Evolutionary conservation across 2,113 vertebrate genomes (phyloP), one percentile per base, ranked within the genome.

Genomic region (Crocuta crocuta): DNA sequence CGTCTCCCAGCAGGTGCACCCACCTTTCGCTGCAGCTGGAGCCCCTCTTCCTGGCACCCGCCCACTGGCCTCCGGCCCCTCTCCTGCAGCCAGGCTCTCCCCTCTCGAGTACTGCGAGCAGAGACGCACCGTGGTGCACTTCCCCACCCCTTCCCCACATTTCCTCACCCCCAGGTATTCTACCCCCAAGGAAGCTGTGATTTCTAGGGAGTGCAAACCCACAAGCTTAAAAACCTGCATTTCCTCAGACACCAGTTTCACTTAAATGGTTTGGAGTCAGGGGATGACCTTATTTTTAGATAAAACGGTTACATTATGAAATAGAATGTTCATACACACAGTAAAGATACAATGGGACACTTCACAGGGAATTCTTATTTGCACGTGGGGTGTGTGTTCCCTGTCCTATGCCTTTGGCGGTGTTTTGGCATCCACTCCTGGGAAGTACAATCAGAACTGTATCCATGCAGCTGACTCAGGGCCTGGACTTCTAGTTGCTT

Each of bases 251-350:
- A 73, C 83, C n/a, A n/a, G 43, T 83, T 86, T 86, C 74, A 92
- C 68, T 94, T 89, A 83, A 68, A 63, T 74, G 48, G 17, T 81
- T 96, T 94, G 43, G 86, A 96, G 58, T 79, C 53, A 24, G 63
- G 58, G 35, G 17, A 35, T 90, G 48, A 39, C 33, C 1, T 85
- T 96, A 50, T 86, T 96, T 96, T 94, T 65, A 26, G 73, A 92
- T 83, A 70, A 74, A 86, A 80, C 53, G 63, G 26, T 58, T 96
- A 28, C 4, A 31, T 68, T 84, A 78, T 68, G 85, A 74, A 96
- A 21, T 58, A 43, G 26, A 81, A 35, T 96, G 39, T 70, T 21
- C 7, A 1, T 61, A 79, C 21, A 65, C 9, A 50, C 70, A 82
- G 10, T 74, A 39, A 24, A 86, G 73, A 61, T 89, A 73, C 91